Evolutionary conservation across 2,888 invertebrate genomes (phyloP).

Genomic region (Cheilosia variabilis): DNA sequence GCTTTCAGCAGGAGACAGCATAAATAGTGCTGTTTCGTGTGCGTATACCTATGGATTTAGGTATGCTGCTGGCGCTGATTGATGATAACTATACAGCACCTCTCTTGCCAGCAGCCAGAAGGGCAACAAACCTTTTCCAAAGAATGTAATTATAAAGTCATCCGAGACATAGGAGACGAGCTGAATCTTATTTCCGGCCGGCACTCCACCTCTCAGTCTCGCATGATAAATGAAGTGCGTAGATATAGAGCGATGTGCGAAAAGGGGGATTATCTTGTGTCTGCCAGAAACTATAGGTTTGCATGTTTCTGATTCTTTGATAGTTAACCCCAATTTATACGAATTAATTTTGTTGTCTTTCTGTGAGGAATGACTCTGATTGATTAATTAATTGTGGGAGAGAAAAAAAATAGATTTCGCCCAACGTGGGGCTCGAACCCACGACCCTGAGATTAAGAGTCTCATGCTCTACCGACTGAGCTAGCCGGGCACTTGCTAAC

Average conservation of each 20-base stretch:
- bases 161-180: conserved; percentile 26
- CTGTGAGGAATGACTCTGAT: conserved; percentile 6
- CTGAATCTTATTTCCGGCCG: conserved; percentile 67
- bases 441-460: conserved; percentile 74
- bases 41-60: neutral
- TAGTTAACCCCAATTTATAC: conserved; percentile 4
- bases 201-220: conserved; percentile 36
- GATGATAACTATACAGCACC: conserved; percentile 52
- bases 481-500: conserved; percentile 52
- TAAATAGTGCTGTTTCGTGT: conserved; percentile 33
- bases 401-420: conserved; percentile 41
- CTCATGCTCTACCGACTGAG: conserved; percentile 74
- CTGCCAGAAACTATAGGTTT: neutral
- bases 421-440: conserved; percentile 74
- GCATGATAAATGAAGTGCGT: conserved; percentile 62
- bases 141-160: conserved; percentile 62
- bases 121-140: conserved; percentile 22
- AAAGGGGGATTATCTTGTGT: conserved; percentile 41
- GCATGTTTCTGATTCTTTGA: conserved; percentile 27
- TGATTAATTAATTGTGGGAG: conserved; percentile 25
- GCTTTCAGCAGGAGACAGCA: conserved; percentile 58
- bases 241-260: conserved; percentile 31
- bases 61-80: conserved; percentile 33
- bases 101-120: conserved; percentile 9
- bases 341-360: neutral